Evolutionary conservation across 2,888 invertebrate genomes (phyloP).

Genomic region (Beris morrisii): DNA sequence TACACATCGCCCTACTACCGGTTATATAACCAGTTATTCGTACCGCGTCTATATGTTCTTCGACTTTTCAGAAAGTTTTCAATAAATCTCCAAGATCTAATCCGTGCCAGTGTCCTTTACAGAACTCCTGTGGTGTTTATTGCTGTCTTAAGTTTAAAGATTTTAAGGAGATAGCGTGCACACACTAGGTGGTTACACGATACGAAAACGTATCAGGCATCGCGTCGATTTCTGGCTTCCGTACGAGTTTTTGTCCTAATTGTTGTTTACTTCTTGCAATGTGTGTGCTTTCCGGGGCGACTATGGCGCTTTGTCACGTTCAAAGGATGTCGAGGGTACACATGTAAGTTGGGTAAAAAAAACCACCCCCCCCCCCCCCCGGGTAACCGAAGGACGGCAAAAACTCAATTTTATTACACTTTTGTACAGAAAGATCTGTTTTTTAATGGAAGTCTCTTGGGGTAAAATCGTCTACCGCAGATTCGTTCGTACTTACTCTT

Average conservation of each 20-base stretch:
- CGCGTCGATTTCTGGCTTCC: slow-evolving; percentile 17
- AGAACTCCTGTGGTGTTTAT: slow-evolving; percentile 10
- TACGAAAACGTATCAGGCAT: not conserved
- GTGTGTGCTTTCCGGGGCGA: slow-evolving; percentile 31
- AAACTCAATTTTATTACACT: slow-evolving; percentile 24
- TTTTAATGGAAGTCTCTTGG: slow-evolving; percentile 7
- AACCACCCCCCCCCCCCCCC: not conserved
- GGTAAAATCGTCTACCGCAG: slow-evolving; percentile 2
- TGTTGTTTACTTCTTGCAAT: slow-evolving; percentile 33
- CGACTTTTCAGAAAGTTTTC: not conserved
- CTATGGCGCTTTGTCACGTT: slow-evolving; percentile 34
- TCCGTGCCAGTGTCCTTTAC: slow-evolving; percentile 1
- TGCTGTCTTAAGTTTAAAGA: slow-evolving; percentile 8
- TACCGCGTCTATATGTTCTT: not conserved
- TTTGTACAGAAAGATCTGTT: slow-evolving; percentile 7
- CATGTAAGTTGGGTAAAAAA: not conserved
- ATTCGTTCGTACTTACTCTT: too few species aligned
- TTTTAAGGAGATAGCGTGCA: not conserved
- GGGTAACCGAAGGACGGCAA: too few species aligned
- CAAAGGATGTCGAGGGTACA: slow-evolving; percentile 13
- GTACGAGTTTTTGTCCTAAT: slow-evolving; percentile 26
- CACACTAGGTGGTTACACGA: not conserved
- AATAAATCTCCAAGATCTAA: slow-evolving; percentile 1
- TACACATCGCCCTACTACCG: not conserved
- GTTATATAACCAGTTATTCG: not conserved